These are phyloP conservation scores for Lophius americanus DNA, from an alignment of 2,797 vertebrate genomes.

Conservation along the genomic window DNA sequence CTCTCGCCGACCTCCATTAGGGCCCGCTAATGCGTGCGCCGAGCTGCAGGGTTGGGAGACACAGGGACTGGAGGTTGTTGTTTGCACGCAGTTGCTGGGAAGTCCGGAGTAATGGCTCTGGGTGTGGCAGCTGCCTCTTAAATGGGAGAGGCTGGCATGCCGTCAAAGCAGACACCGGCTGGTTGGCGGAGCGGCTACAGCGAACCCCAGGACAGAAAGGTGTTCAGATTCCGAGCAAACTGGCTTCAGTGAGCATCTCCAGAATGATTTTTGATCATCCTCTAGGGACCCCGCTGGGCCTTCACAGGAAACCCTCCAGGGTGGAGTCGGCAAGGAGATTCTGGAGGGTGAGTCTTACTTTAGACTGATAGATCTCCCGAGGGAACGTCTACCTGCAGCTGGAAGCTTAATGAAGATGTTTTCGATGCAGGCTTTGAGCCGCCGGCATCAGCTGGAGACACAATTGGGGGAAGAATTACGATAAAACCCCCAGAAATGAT, in stretches of 20 bases:
- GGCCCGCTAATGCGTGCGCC: conserved; percentile 53
- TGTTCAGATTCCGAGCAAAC: conserved; percentile 8
- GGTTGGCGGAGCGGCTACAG: conserved; percentile 15
- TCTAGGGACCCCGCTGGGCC: conserved; percentile 62
- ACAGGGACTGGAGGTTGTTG: conserved; percentile 54
- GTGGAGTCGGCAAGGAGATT: conserved; percentile 87
- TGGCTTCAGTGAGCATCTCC: conserved; percentile 3
- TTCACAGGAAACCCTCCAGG: conserved; percentile 83
- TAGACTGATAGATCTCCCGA: background rate
- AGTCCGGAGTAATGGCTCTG: conserved; percentile 65
- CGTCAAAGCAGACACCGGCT: conserved; percentile 37
- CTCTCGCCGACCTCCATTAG: conserved; percentile 69
- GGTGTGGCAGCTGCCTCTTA: conserved; percentile 68
- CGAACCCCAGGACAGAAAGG: background rate
- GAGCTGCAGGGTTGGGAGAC: conserved; percentile 52
- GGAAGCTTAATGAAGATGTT: background rate
- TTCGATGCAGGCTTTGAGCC: background rate
- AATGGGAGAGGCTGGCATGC: conserved; percentile 40
- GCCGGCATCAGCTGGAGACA: background rate
- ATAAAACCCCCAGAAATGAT: background rate
- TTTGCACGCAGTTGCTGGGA: conserved; percentile 65
- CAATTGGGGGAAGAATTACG: background rate
- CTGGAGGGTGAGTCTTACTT: conserved; percentile 88
- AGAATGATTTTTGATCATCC: conserved; percentile 76
- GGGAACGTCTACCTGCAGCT: background rate